Evolutionary conservation across 2,797 vertebrate genomes (phyloP).

Genomic region (Psittacula echo): DNA sequence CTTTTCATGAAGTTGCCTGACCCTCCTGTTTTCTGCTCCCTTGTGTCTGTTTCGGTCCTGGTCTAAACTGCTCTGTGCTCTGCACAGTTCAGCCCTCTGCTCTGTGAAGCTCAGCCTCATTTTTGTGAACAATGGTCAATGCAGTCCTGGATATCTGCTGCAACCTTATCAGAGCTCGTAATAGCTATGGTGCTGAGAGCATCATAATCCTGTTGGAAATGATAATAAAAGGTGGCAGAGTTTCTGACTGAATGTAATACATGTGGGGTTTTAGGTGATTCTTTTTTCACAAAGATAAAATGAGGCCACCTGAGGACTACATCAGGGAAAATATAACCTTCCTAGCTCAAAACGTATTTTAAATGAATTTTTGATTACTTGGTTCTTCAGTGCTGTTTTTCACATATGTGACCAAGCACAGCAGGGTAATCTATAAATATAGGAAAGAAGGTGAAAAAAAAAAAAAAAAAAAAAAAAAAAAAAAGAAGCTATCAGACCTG

Average conservation of each 20-base stretch:
- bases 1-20: background rate
- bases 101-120: background rate
- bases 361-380: background rate
- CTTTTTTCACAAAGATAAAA: background rate
- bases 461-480: background rate
- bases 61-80: background rate
- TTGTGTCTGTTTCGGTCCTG: background rate
- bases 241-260: background rate
- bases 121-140: background rate
- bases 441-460: background rate
- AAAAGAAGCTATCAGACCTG: fast-evolving
- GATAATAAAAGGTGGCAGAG: background rate
- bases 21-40: background rate
- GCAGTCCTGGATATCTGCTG: background rate
- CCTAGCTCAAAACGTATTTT: background rate
- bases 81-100: background rate
- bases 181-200: background rate
- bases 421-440: background rate
- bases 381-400: background rate
- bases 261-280: background rate
- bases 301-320: background rate
- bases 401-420: background rate
- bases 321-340: background rate
- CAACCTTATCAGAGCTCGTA: background rate
- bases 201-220: background rate